phyloP scores from a whole-genome alignment of 2,888 invertebrate species.

The Drosophila stalkeri region DNA sequence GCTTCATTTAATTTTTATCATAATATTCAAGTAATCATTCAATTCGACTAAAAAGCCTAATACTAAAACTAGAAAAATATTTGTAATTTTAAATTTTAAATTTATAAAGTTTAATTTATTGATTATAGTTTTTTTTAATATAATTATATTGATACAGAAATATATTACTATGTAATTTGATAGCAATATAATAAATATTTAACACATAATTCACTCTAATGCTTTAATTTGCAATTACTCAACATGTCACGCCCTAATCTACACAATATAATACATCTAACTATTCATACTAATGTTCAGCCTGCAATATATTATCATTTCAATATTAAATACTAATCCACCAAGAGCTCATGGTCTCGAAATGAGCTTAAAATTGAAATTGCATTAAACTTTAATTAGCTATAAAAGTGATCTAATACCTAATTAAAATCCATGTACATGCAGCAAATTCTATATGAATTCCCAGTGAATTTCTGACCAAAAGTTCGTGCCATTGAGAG shows the following conservation, averaged over 20 bases:
- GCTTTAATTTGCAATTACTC: neutral
- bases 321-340: neutral
- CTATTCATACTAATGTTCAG: neutral
- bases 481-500: conserved; percentile 44
- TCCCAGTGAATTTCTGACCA: neutral
- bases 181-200: neutral
- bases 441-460: neutral
- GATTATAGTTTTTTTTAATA: too few relatives aligned
- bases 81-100: too few relatives aligned
- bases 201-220: neutral
- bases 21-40: too few relatives aligned
- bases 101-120: too few relatives aligned
- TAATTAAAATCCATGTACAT: neutral
- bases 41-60: too few relatives aligned
- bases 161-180: neutral
- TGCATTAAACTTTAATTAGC: neutral
- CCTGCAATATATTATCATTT: neutral
- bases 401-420: neutral
- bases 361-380: neutral
- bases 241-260: neutral
- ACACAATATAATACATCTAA: neutral
- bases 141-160: neutral
- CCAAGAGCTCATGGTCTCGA: neutral
- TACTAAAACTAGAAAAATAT: too few relatives aligned
- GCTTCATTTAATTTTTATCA: too few relatives aligned